Evolutionary conservation across 2,113 vertebrate species (phyloP).

Genomic region (Notechis scutatus): DNA sequence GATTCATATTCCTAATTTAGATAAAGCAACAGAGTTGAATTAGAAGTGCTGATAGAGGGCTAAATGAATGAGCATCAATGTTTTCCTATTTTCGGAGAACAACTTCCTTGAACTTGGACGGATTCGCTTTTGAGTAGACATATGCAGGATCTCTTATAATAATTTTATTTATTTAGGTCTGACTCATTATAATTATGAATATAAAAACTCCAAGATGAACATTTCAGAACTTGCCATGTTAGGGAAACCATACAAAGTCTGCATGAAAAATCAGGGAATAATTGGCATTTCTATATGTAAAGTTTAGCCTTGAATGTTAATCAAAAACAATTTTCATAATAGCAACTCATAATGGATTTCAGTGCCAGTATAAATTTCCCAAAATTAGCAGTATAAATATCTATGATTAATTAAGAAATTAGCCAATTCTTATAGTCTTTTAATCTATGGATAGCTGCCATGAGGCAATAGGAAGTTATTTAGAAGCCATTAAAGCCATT

Average conservation of each 20-base stretch:
- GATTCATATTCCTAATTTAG: not conserved
- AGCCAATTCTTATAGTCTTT: not conserved
- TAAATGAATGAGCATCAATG: not conserved
- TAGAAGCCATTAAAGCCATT: not conserved
- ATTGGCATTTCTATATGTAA: not conserved
- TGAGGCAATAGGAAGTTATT: not conserved
- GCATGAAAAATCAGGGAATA: no score
- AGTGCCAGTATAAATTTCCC: not conserved
- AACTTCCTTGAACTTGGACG: no score
- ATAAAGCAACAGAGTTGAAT: not conserved
- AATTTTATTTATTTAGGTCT: not conserved
- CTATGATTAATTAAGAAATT: conserved; percentile 2
- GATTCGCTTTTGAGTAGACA: not conserved
- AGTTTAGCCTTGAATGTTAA: not conserved
- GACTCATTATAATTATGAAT: not conserved
- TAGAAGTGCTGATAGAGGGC: not conserved
- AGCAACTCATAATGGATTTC: not conserved
- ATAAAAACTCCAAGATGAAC: not conserved
- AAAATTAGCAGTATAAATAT: not conserved
- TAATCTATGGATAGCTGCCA: not conserved
- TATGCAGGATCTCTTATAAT: not conserved
- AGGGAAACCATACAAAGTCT: not conserved
- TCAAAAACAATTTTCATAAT: not conserved
- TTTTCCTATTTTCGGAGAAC: not conserved
- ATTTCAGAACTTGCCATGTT: not conserved